Percentiles rank a stretch among this genome's conserved stretches.
Conservation (phyloP, 2,797 vertebrate genomes). For the Anabacerthia variegaticeps region DNA sequence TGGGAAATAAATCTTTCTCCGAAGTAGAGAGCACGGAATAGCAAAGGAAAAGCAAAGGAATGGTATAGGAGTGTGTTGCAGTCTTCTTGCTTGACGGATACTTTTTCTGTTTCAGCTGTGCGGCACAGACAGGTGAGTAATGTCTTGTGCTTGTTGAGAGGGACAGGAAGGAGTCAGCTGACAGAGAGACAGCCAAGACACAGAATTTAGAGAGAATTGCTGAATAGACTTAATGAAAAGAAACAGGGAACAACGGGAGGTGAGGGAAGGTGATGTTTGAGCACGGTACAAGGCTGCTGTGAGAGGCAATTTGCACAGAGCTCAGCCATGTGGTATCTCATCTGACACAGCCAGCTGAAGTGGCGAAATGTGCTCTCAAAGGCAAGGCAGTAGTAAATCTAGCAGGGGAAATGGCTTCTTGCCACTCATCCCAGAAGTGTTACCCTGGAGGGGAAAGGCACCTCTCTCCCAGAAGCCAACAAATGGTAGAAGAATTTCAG, state of each 20-base stretch:
- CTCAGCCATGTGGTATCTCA: not conserved
- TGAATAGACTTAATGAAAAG: conserved; percentile 46
- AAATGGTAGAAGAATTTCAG: not conserved
- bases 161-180: not conserved
- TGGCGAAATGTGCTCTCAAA: not conserved
- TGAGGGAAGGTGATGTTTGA: conserved; percentile 15
- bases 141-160: not conserved
- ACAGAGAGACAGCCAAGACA: not conserved
- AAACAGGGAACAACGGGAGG: conserved; percentile 26
- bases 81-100: not conserved
- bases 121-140: not conserved
- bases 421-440: not conserved
- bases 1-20: not conserved
- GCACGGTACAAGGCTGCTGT: not conserved
- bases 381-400: not conserved
- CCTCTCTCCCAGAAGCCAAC: not conserved
- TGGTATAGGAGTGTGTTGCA: not conserved
- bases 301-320: conserved; percentile 1
- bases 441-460: not conserved
- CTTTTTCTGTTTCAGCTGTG: not conserved
- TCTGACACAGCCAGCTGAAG: not conserved
- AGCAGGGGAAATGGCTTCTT: not conserved
- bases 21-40: not conserved
- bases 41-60: not conserved
- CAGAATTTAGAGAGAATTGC: not conserved